Evolutionary conservation across 2,113 vertebrate genomes (phyloP), one percentile per base, ranked within the genome.

Genomic region (Lepisosteus osseus): DNA sequence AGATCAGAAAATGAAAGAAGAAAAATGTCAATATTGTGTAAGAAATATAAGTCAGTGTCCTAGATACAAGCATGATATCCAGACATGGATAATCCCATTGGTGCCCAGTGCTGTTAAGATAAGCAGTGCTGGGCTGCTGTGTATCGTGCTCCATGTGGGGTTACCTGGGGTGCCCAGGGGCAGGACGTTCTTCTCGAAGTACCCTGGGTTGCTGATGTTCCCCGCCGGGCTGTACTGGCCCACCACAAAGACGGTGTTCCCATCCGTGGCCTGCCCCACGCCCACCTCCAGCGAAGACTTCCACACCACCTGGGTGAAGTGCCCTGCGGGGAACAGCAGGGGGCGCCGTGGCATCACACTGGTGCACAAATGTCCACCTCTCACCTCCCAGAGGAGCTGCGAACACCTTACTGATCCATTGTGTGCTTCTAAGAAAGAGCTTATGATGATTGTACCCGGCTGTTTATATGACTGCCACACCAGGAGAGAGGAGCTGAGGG

Each of bases 291-390:
- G 86, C 68, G 57, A 78, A 1, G 54, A 72, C 55, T 87, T 88
- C 88, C 88, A 91, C 66, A 90, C 88, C 68, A 90, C 83, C 80
- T 91, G 88, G 74, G 87, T 90, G 12, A 89, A 90, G 72, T 91
- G 89, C n/a, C 88, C 89, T 91, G 74, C 11, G 11, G 45, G 3
- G 55, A 71, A 57, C 29, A 4, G 11, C 44, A 69, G n/a, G 45
- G 65, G 42, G 72, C 15, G 13, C 8, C 5, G 8, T 12, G 56
- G n/a, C 11, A 0, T 3, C 29, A 29, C 56, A 59, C 11, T 59
- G 11, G 56, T 12, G 29, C 29, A 29, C 29, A 29, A 29, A 29
- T 29, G 29, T 29, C 29, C 29, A 29, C 29, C 29, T 29, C 2
- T 29, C 29, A 29, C 29, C 29, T 29, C 29, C 29, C 29, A 2